These are phyloP conservation scores for Drosophila recens DNA, from an alignment of 2,888 invertebrate species.

Conservation along the genomic window DNA sequence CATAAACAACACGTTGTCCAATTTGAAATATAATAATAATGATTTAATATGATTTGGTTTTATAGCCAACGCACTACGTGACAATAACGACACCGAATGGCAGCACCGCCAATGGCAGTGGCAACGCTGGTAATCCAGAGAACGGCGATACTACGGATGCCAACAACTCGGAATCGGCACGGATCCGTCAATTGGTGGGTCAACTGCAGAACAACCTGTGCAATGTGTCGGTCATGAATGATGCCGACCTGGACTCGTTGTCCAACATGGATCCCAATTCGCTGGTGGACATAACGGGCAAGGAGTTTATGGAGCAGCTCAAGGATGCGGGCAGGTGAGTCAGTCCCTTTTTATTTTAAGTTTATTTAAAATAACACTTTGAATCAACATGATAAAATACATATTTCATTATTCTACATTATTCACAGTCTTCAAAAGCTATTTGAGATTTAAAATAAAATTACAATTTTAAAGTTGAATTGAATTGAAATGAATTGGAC, in stretches of 20 bases:
- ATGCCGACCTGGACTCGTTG: constrained; percentile 92
- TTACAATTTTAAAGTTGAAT: too few relatives aligned
- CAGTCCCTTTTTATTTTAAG: neutral
- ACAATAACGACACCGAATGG: constrained; percentile 86
- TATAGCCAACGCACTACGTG: constrained; percentile 85
- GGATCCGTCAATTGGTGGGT: constrained; percentile 91
- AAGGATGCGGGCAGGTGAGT: constrained; percentile 92
- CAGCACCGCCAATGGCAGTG: constrained; percentile 81
- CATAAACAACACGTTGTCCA: constrained; percentile 28
- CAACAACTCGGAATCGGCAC: constrained; percentile 83
- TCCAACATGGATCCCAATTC: constrained; percentile 96
- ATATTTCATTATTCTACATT: too few relatives aligned
- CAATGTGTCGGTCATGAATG: constrained; percentile 93
- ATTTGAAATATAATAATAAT: constrained; percentile 6
- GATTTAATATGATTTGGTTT: constrained; percentile 23
- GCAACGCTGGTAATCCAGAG: constrained; percentile 54
- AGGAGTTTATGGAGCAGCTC: constrained; percentile 87
- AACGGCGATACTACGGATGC: constrained; percentile 82
- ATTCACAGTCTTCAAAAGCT: too few relatives aligned
- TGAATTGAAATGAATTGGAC: too few relatives aligned
- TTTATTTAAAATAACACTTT: too few relatives aligned
- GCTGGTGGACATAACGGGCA: constrained; percentile 92
- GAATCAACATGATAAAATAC: too few relatives aligned
- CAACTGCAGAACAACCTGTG: constrained; percentile 92
- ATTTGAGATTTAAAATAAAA: too few relatives aligned